phyloP scores from a whole-genome alignment of 2,888 invertebrate species.

The Polydrusus cervinus region DNA sequence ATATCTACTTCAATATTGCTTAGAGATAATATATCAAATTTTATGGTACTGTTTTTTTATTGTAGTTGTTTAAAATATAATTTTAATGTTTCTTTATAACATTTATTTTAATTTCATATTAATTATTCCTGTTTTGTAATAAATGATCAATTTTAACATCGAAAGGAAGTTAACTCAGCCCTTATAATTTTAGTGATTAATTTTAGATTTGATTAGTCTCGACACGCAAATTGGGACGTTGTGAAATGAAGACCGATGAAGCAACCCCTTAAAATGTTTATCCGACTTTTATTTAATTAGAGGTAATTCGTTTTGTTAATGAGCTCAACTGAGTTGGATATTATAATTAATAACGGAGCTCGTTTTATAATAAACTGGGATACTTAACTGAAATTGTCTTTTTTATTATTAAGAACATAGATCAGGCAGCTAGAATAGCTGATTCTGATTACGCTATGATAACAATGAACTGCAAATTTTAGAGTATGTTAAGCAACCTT shows the following conservation, averaged over 20 bases:
- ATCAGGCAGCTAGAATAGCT: too few relatives aligned
- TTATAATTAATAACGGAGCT: slow-evolving; percentile 25
- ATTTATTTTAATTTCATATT: neutral
- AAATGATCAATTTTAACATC: slow-evolving; percentile 31
- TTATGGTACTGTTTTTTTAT: too few relatives aligned
- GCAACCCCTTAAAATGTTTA: slow-evolving; percentile 35
- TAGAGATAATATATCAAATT: too few relatives aligned
- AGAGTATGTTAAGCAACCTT: too few relatives aligned
- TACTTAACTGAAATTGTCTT: neutral
- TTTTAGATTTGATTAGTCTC: slow-evolving; percentile 42
- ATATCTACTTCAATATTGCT: too few relatives aligned
- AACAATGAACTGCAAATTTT: too few relatives aligned
- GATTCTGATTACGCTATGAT: too few relatives aligned
- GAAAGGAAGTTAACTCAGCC: slow-evolving; percentile 24
- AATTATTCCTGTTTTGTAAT: slow-evolving; percentile 17
- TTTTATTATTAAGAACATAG: neutral
- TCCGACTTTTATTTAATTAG: slow-evolving; percentile 44
- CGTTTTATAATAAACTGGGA: slow-evolving; percentile 8
- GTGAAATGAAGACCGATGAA: slow-evolving; percentile 47
- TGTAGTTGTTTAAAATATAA: too few relatives aligned
- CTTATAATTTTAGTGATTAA: slow-evolving; percentile 43
- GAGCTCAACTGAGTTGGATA: slow-evolving; percentile 20
- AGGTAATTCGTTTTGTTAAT: slow-evolving; percentile 38
- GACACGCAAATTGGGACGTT: slow-evolving; percentile 43
- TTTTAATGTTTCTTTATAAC: too few relatives aligned